Base-by-base conservation (phyloP, 2,113 vertebrate species). In the Trematocara zebra region DNA sequence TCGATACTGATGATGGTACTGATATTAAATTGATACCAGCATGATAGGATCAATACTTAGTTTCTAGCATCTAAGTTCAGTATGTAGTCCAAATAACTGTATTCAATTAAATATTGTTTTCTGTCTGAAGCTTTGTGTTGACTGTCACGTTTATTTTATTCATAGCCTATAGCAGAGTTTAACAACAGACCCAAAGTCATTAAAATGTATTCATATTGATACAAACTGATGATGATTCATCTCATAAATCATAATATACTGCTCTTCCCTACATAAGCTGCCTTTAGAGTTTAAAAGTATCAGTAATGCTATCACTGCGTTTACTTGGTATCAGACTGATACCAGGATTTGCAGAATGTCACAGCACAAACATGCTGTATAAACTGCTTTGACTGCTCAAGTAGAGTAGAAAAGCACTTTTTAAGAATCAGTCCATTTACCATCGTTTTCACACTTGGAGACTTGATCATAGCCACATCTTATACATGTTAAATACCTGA, bases 401-500 rank as follows among this genome's bases (percentile, higher is more conserved):
- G 57, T 35, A 64, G 61, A 40, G 11, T 67, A 40, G 61, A 40
- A 67, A 20, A 40, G 35, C 61, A 20, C 61, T 40, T 67, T 67
- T 12, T 1, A 67, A 3, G 61, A 67, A 20, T 20, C 2, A 67
- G 18, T 12, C 33, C 18, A 67, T 67, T 40, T 44, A 82, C 57
- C 1, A 37, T 42, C 9, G 4, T 31, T 11, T 61, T 86, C 79
- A 47, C 26, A 47, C 18, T 33, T 59, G 18, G 9, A 78, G 52
- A 64, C 35, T 85, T 42, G 26, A 89, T 84, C 26, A 64, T 78
- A 76, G 76, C 15, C 23, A 8, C 78, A n/a, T 82, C 59, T 83
- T 72, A 64, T 44, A 69, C 14, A 26, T 81, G 20, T 74, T 83
- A 59, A 85, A 92, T 72, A 17, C 26, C 33, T 28, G 52, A 5